Evolutionary conservation across 30 jellyfish, hydroid and myxozoan species (phyloP), one percentile per base, ranked within the genome.

Genomic region (Clytia hemisphaerica): DNA sequence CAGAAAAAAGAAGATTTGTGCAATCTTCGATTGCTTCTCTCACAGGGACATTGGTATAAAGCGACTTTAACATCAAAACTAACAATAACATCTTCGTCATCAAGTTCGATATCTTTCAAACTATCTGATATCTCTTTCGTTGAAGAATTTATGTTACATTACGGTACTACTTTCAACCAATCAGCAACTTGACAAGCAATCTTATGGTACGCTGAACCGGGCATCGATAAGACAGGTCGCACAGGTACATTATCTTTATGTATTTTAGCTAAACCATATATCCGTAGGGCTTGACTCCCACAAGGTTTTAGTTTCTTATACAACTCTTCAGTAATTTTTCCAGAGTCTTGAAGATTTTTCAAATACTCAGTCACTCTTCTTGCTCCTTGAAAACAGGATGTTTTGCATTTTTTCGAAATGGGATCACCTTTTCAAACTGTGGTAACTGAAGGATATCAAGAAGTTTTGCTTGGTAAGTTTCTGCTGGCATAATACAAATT

Each of bases 161-260:
- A 42, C 32, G 28, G 46, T 46, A 55, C 70, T 26, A 55, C 70
- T 26, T 42, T 26, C 70, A 55, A 22, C 70, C 70, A 55, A 26
- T 55, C 32, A 46, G 46, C 28, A 55, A 55, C 32, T 46, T 55
- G 70, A 55, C 32, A 3, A 55, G 70, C 70, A 55, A 55, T 55
- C 32, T 55, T 55, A 55, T 55, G 32, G 70, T 55, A 55, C 28
- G 70, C 70, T 55, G 70, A 55, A 55, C 70, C 50, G 24, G 70
- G 80, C 80, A 68, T 68, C 70, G 80, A 44, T 54, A 68, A 70
- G 50, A 47, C 80, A 45, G 71, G 71, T 68, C 80, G 33, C 28
- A 61, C 35, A 61, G 75, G 75, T 31, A 61, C 60, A 45, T 61
- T 61, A 38, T 22, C 60, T 25, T 61, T 61, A 60, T 61, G 75